Base-by-base conservation (phyloP, 2,797 vertebrate species). In the Eulemur rubriventer region DNA sequence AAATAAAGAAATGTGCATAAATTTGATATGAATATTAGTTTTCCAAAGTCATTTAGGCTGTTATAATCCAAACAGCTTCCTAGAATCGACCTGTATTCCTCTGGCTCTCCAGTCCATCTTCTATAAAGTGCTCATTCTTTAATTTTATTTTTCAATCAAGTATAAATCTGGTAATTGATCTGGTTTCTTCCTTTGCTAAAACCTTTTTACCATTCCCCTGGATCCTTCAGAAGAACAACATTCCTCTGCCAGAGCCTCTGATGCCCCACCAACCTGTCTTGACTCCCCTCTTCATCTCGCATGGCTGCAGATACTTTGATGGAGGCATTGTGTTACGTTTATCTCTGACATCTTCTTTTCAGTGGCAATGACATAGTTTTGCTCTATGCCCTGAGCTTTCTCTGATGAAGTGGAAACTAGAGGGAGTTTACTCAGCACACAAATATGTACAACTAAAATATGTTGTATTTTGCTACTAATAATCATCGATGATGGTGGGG, bases 51-150 rank as follows among this genome's bases (percentile, higher is more conserved):
- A 57, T 57, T 57, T 57, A 24, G 55, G 22, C 55, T 57, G 8
- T 57, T 24, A 57, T 8, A 57, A 57, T 57, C 22, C 55, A 55
- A 55, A 55, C 22, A 24, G 55, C 24, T 57, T 57, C 55, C 22
- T 0, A 1, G 55, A 57, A 24, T 57, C 22, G 1, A 10, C 22
- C 3, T 57, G 22, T 24, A 24, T 3, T 57, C 22, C 22, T 24
- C 22, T 57, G 55, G 55, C 8, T 57, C 22, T 57, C 22, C 22
- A 57, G 22, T 24, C 55, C 55, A 9, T 57, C 55, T 57, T 57
- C 55, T 57, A 10, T 10, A 10, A 24, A 57, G 55, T 24, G 55
- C 55, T 57, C 22, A 57, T 52, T 52, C 50, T 52, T 52, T 52
- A 52, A 52, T 52, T 52, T 52, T 52, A 52, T 52, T 52, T 52